Evolutionary conservation across 1,140 invertebrate species (phyloP), one percentile per base, ranked within the genome.

Genomic region (Stegodyphus mimosarum): DNA sequence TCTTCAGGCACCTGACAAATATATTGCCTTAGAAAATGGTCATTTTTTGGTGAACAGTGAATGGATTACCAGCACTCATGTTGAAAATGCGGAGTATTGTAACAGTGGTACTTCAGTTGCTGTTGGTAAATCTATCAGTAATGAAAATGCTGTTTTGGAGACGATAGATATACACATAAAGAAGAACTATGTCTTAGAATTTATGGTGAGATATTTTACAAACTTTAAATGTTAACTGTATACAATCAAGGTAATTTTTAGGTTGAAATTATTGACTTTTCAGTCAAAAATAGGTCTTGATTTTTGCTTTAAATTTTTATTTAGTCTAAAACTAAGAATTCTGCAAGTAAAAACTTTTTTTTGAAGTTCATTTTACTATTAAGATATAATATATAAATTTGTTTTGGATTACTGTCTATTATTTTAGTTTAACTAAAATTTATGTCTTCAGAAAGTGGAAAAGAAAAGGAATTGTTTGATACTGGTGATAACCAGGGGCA

Each of bases 121-220:
- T 18, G 73, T 87, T 52, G 86, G 86, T 33, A 83, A 87, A 49
- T 75, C 86, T 7, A 72, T 74, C 60, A 87, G 52, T 6, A 87
- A 76, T 55, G 86, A 88, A 75, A 83, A 86, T 80, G 85, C 88
- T 13, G 51, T 88, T 33, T 63, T 88, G n/a, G 88, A 88, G 69
- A 88, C 88, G 7, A 75, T 79, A 18, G 88, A 88, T 73, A 53
- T 87, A 17, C 86, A 78, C 78, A 73, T 83, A 3, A 76, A 83
- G 55, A 64, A 81, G 17, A 51, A 83, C 77, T 83, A 76, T 77
- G 76, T 87, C 5, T 63, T 87, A 17, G 78, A 87, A 49, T 87
- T 83, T 87, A 87, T 77, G 74, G 86, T 83, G 66, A 52, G 50
- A 53, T 49, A 0, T 60, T 60, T 10, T 60, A 10, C 15, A 10